phyloP scores from a whole-genome alignment of 2,888 invertebrate species.

The Coremacera marginata region DNA sequence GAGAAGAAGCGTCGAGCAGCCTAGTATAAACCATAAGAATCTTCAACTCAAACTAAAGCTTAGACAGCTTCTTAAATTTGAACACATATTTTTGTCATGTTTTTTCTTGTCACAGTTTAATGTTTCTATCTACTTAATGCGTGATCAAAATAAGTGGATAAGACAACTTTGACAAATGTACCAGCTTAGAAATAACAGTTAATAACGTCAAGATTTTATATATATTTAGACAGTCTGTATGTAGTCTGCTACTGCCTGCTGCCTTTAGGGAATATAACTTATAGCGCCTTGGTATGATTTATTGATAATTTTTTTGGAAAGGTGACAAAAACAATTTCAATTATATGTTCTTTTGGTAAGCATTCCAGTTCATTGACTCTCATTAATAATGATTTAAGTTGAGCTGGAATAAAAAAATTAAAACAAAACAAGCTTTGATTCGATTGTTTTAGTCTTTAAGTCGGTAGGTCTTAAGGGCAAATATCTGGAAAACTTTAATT shows the following conservation, averaged over 20 bases:
- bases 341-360: neutral
- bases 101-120: neutral
- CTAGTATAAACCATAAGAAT: neutral
- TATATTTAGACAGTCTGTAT: neutral
- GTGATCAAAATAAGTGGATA: conserved; percentile 18
- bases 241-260: neutral
- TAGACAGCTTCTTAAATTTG: neutral
- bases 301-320: neutral
- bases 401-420: no score
- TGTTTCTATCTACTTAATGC: neutral
- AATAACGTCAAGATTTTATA: neutral
- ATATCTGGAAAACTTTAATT: no score
- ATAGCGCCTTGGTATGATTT: neutral
- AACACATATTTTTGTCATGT: neutral
- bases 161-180: conserved; percentile 7
- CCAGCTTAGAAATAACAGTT: neutral
- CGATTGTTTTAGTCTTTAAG: no score
- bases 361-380: neutral
- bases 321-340: neutral
- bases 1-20: conserved; percentile 13
- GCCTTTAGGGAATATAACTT: neutral
- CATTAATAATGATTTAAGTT: neutral
- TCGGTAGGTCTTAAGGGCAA: no score
- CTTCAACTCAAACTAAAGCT: neutral
- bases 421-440: no score